Conservation (phyloP, 2,113 vertebrate species). For the Callocephalon fimbriatum region DNA sequence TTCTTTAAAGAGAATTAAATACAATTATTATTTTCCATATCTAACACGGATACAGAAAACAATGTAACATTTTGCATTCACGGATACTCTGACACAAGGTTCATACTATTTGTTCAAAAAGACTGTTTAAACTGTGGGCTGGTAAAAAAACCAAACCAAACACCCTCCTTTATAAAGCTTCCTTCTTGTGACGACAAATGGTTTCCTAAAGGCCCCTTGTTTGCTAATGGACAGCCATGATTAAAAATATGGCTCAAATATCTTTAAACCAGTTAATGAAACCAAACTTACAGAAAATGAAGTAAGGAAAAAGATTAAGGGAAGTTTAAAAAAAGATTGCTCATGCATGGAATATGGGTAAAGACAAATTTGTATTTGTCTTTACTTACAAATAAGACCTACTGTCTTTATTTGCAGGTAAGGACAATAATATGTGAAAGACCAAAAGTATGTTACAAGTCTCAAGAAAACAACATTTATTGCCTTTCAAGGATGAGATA, state of each 20-base stretch:
- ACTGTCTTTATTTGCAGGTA: not conserved
- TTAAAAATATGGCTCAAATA: not conserved
- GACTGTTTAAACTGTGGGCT: not conserved
- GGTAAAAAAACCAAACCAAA: not conserved
- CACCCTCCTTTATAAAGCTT: accelerated
- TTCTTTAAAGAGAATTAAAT: not conserved
- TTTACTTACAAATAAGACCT: not conserved
- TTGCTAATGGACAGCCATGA: not conserved
- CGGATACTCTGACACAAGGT: not conserved
- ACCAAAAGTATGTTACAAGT: not conserved
- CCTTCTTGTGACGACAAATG: not conserved
- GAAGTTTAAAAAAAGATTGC: not conserved
- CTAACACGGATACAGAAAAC: not conserved
- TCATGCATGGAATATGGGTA: not conserved
- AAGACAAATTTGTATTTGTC: not conserved
- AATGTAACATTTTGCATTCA: not conserved
- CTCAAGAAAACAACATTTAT: slow-evolving; percentile 19
- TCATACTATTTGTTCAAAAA: not conserved
- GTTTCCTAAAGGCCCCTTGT: not conserved
- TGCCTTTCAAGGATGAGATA: slow-evolving; percentile 39
- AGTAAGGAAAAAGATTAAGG: not conserved
- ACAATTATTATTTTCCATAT: no score
- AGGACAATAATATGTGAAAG: not conserved
- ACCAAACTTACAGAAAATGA: not conserved
- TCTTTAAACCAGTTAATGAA: not conserved